These are phyloP conservation scores for Oryzias dopingdopingensis DNA, from an alignment of 2,797 vertebrate species.

Conservation along the genomic window DNA sequence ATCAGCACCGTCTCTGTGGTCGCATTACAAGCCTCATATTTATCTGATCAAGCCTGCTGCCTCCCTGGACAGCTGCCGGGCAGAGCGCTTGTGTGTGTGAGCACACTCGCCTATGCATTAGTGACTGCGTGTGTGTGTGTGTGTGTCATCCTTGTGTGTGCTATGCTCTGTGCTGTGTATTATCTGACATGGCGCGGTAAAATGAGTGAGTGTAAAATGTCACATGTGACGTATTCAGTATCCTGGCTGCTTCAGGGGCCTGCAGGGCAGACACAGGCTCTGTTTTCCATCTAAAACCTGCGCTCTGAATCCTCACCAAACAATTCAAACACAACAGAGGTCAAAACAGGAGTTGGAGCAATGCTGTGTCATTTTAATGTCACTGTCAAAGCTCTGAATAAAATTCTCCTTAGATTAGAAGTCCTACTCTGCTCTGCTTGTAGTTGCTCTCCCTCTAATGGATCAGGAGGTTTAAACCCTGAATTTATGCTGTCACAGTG, in stretches of 20 bases:
- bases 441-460: slow-evolving; percentile 19
- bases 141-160: slow-evolving; percentile 39
- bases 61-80: slow-evolving; percentile 54
- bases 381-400: slow-evolving; percentile 2
- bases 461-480: slow-evolving; percentile 19
- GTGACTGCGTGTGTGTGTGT: slow-evolving; percentile 12
- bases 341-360: not conserved
- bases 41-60: slow-evolving; percentile 67
- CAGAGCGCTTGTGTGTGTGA: slow-evolving; percentile 36
- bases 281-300: slow-evolving; percentile 46
- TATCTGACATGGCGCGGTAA: slow-evolving; percentile 19
- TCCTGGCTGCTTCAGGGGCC: slow-evolving; percentile 44
- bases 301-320: slow-evolving; percentile 8
- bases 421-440: slow-evolving; percentile 32
- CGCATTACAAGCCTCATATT: slow-evolving; percentile 73
- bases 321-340: not conserved
- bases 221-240: slow-evolving; percentile 66
- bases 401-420: slow-evolving; percentile 30
- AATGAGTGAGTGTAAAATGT: slow-evolving; percentile 73
- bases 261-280: slow-evolving; percentile 36
- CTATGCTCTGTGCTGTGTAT: slow-evolving; percentile 38
- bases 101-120: slow-evolving; percentile 25
- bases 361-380: not conserved
- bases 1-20: slow-evolving; percentile 70
- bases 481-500: slow-evolving; percentile 52